Percentiles rank a stretch among this genome's conserved stretches.
phyloP scores from a whole-genome alignment of 2,888 invertebrate genomes.

The Helobdella robusta region DNA sequence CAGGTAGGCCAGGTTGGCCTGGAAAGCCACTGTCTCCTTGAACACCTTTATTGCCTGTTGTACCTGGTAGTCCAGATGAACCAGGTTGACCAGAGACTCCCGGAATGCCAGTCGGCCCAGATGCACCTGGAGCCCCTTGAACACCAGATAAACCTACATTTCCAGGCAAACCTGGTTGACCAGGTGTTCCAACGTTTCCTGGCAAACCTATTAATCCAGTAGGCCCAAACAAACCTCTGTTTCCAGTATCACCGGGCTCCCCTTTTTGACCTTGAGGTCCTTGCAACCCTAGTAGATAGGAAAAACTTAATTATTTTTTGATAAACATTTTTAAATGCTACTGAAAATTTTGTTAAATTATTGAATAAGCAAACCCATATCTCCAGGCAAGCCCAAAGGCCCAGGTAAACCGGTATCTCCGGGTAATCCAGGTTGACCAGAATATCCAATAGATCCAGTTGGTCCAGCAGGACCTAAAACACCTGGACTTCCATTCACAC shows the following conservation, averaged over 20 bases:
- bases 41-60: conserved; percentile 1
- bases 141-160: neutral
- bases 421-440: neutral
- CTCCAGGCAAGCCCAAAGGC: conserved; percentile 15
- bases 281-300: conserved; percentile 3
- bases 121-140: neutral
- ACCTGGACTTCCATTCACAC: neutral
- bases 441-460: neutral
- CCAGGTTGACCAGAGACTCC: conserved; percentile 8
- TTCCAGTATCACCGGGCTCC: conserved; percentile 21
- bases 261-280: conserved; percentile 25
- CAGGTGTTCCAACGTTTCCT: neutral
- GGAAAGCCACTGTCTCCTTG: conserved; percentile 2
- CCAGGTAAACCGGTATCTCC: conserved; percentile 6
- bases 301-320: neutral
- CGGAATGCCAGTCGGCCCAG: neutral
- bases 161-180: neutral
- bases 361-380: neutral
- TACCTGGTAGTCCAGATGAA: neutral
- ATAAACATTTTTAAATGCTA: neutral
- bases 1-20: conserved; percentile 1
- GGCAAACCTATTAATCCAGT: neutral
- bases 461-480: neutral
- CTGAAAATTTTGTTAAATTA: neutral
- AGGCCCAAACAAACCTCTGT: neutral